Base-by-base conservation (phyloP, 2,888 invertebrate species). In the Ctenicera cuprea region DNA sequence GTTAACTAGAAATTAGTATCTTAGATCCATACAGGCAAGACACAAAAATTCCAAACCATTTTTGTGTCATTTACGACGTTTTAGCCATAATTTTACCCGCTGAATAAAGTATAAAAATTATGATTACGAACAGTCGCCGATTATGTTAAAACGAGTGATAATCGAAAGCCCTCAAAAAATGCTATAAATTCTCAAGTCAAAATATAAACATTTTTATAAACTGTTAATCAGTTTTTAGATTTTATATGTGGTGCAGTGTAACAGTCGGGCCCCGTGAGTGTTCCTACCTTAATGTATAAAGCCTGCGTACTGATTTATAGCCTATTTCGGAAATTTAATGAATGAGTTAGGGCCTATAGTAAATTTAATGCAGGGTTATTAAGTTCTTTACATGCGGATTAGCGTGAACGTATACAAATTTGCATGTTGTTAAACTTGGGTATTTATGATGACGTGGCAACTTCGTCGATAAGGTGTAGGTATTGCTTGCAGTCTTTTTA, bases 271-370 rank as follows among this genome's bases (percentile, higher is more conserved):
- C 14, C 3, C 12, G 30, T 16, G 30, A 30, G n/a, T 30, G 54
- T n/a, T 14, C 45, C 45, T 38, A 38, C 33, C 18, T 33, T 18
- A 37, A 11, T 9, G 37, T n/a, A 14, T 12, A 33, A 33, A 18
- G 38, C 38, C 14, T 38, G 2, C 14, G 20, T 22, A 48, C 61
- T 43, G 68, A 68, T 68, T 68, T 68, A 68, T 61, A 16, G 61
- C 68, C 68, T 48, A 68, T 68, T 68, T 61, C 50, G 45, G 68
- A 67, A 67, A 59, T 68, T 67, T 68, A 68, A 68, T 68, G 68
- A 68, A 61, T 68, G 59, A 68, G 37, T 61, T 68, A 68, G 43
- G 43, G 26, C 30, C 41, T 45, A 33, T 48, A 61, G 59, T 68
- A 68, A 61, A 68, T 61, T 68, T 68, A 67, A 61, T 61, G 61